Evolutionary conservation across 1,140 invertebrate species (phyloP).

Genomic region (Zaprionus gabonicus): DNA sequence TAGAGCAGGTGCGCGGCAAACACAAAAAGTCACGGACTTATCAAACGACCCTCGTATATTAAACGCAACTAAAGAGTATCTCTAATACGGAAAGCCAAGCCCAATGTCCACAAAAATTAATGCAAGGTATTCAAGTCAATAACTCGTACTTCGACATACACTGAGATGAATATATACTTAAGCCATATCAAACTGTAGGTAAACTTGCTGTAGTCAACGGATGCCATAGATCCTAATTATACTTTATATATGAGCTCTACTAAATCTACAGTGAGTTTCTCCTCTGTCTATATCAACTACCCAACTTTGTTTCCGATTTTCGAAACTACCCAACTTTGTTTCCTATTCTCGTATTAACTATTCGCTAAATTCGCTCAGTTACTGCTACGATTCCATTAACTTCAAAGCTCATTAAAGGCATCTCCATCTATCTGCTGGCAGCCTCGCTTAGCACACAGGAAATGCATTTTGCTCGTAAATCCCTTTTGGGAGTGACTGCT

Average conservation of each 20-base stretch:
- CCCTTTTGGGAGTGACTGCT: background rate
- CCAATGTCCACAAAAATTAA: no score
- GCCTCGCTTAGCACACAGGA: background rate
- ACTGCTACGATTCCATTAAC: background rate
- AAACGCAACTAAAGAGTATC: no score
- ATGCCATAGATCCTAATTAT: background rate
- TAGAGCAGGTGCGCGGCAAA: no score
- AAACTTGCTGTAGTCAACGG: no score
- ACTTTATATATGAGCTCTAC: background rate
- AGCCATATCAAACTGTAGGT: no score
- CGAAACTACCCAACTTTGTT: background rate
- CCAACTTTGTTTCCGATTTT: background rate
- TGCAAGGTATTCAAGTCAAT: no score
- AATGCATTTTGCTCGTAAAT: background rate
- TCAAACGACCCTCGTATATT: no score
- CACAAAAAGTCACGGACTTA: no score
- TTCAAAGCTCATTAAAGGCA: constrained; percentile 3
- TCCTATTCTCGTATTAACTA: background rate
- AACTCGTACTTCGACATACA: no score
- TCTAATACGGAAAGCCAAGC: no score
- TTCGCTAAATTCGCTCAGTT: background rate
- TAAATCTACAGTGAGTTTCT: background rate
- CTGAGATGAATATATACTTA: no score
- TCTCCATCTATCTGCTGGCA: background rate
- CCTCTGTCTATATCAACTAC: background rate